Percentiles rank a stretch among this genome's conserved stretches.
These are phyloP conservation scores for Tridacna crocea DNA, from an alignment of 2,888 invertebrate genomes.

Conservation along the genomic window DNA sequence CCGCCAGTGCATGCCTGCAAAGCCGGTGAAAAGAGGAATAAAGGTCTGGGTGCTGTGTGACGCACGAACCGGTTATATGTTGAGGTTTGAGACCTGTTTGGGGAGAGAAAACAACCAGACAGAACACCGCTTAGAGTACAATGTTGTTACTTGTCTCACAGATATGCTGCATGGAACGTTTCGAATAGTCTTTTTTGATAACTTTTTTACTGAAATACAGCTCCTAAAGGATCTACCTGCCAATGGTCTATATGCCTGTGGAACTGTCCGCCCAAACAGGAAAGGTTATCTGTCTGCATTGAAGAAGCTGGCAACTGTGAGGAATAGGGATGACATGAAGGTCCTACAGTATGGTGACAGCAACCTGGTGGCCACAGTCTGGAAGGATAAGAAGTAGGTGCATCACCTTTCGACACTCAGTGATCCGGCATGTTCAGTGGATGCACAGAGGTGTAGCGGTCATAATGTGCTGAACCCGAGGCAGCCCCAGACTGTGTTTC, in stretches of 20 bases:
- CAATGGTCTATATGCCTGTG: conserved; percentile 28
- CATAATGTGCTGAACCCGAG: not conserved
- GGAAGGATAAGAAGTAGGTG: conserved; percentile 13
- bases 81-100: conserved; percentile 29
- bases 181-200: conserved; percentile 29
- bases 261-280: conserved; percentile 27
- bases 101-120: conserved; percentile 26
- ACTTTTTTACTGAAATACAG: conserved; percentile 28
- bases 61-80: conserved; percentile 26
- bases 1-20: conserved; percentile 39
- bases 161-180: conserved; percentile 22
- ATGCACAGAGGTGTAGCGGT: not conserved
- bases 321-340: conserved; percentile 32
- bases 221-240: conserved; percentile 24
- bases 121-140: conserved; percentile 23
- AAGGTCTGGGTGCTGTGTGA: conserved; percentile 47
- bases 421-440: not conserved
- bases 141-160: conserved; percentile 32
- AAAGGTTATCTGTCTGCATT: conserved; percentile 12
- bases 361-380: conserved; percentile 28
- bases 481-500: conserved; percentile 28
- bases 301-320: conserved; percentile 27
- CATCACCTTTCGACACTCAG: conserved; percentile 28
- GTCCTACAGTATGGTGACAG: conserved; percentile 31
- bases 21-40: conserved; percentile 35